Evolutionary conservation across 2,113 vertebrate genomes (phyloP).

Genomic region (Mormyrus lacerda): DNA sequence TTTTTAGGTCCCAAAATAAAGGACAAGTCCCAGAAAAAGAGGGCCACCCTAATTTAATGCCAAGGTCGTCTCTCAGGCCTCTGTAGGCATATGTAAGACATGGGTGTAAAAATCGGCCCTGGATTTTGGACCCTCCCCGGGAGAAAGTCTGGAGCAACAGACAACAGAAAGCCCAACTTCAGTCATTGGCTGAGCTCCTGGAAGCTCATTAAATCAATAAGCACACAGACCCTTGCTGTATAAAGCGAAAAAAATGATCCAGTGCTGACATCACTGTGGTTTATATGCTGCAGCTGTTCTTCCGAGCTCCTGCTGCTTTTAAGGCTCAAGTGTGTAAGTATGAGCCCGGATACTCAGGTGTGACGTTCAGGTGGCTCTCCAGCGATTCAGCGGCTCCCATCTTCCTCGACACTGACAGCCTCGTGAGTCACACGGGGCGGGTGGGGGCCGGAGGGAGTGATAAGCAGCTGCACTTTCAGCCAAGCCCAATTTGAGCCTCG

Average conservation of each 20-base stretch:
- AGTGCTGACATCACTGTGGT: not conserved
- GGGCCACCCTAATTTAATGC: not conserved
- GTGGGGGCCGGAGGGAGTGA: not conserved
- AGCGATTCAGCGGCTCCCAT: not conserved
- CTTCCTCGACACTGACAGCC: not conserved
- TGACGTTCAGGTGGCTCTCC: not conserved
- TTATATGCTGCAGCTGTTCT: not conserved
- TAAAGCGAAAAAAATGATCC: not conserved
- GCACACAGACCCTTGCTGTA: not conserved
- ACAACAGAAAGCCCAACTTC: not conserved
- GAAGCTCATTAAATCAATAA: not conserved
- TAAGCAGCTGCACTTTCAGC: not conserved
- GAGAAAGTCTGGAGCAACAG: not conserved
- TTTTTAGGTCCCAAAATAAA: not conserved
- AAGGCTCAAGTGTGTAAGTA: not conserved
- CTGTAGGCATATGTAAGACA: not conserved
- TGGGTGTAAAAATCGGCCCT: not conserved
- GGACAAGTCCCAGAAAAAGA: not conserved
- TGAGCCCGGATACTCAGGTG: not conserved
- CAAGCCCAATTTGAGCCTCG: not conserved
- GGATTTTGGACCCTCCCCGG: not conserved
- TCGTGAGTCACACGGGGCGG: not conserved
- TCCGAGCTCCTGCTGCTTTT: not conserved
- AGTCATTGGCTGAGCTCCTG: not conserved
- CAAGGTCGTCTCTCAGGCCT: not conserved